Base-by-base conservation (phyloP, 2,797 vertebrate genomes). In the Poecilia picta region DNA sequence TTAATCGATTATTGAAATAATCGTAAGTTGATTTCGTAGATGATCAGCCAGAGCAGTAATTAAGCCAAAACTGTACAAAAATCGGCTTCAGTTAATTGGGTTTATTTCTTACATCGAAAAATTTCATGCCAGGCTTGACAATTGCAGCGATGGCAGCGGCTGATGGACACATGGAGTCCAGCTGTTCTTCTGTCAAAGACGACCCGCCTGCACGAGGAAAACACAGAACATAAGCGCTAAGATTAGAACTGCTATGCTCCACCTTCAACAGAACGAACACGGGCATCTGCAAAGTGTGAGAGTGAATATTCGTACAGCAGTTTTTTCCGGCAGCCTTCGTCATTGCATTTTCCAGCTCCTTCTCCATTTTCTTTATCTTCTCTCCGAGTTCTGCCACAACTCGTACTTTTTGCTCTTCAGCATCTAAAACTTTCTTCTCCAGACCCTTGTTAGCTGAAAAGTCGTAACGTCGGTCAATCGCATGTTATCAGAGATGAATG, bases 41-140 rank as follows among this genome's bases (percentile, higher is more conserved):
- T 25, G 51, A 53, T 25, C 10, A 53, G 10, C 23, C 1, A 53
- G 51, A 53, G 23, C 8, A 53, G 51, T 25, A 53, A 53, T 53
- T 53, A 31, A 59, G 55, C 2, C 49, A 53, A 25, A 53, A 53
- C 18, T 51, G 47, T 51, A 51, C 51, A 53, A 53, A 53, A 53
- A 53, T 53, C 51, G 23, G 25, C 23, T 53, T 53, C 51, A 25
- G 23, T 46, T 46, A 45, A 28, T 16, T 46, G 43, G 41, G 3
- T 71, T 71, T 8, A 16, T 46, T 45, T 36, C 93, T 92, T 88
- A 99, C 98, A 94, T 99, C 98, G 71, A 98, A 99, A 88, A 99
- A 94, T 86, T 99, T 99, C 98, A 99, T 99, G 81, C 97, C 97
- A 66, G 98, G 98, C 82, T 98, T 98, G 62, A 99, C 97, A 20